A percentile compares a stretch with the other conserved stretches of the same genome.
Evolutionary conservation across 1,140 invertebrate genomes (phyloP).

Genomic region (Calephelis virginiensis): DNA sequence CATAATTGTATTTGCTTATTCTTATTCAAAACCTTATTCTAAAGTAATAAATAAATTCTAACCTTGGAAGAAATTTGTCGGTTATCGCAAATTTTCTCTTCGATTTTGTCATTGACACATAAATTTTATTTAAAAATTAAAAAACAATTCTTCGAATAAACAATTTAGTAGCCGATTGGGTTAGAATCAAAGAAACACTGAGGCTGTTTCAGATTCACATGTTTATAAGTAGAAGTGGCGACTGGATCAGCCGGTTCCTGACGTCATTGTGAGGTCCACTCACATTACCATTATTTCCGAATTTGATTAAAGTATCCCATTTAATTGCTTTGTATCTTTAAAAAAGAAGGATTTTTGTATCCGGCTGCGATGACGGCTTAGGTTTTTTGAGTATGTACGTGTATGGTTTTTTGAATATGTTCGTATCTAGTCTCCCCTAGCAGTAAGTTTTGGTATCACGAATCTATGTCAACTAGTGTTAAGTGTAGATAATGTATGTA

Average conservation of each 20-base stretch:
- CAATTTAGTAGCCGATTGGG: slow-evolving; percentile 52
- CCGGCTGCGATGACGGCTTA: no score
- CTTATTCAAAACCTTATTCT: no score
- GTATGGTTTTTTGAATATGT: no score
- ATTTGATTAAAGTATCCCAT: slow-evolving; percentile 15
- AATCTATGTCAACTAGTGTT: no score
- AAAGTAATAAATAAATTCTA: slow-evolving; percentile 30
- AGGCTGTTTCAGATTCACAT: slow-evolving; percentile 24
- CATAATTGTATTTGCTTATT: no score
- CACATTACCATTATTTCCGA: slow-evolving; percentile 17
- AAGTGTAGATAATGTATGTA: no score
- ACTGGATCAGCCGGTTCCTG: slow-evolving; percentile 42
- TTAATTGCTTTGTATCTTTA: no score
- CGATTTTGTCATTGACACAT: slow-evolving; percentile 79
- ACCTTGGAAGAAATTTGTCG: slow-evolving; percentile 78
- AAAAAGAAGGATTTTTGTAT: no score
- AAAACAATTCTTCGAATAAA: slow-evolving; percentile 58
- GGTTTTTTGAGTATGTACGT: no score
- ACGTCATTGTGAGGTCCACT: slow-evolving; percentile 30
- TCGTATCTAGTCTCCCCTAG: no score
- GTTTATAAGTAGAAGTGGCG: slow-evolving; percentile 50
- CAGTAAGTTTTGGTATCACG: no score
- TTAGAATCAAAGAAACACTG: slow-evolving; percentile 44
- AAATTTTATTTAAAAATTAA: slow-evolving; percentile 53
- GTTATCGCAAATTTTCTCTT: slow-evolving; percentile 75